Percentiles rank a stretch among this genome's conserved stretches.
Evolutionary conservation across 2,888 invertebrate species (phyloP).

Genomic region (Abrostola triplasia): DNA sequence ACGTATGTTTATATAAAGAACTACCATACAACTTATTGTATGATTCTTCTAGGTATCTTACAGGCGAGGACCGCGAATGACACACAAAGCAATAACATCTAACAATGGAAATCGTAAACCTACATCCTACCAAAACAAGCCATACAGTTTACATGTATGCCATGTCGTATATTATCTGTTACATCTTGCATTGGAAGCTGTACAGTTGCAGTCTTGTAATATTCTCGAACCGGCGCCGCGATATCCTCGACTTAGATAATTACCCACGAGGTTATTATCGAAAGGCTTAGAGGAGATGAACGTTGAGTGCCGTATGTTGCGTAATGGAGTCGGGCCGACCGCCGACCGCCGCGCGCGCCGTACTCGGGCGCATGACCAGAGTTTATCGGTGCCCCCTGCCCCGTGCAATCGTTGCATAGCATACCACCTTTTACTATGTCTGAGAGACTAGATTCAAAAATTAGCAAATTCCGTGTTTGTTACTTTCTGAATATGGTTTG

Average conservation of each 20-base stretch:
- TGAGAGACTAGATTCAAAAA: slow-evolving; percentile 22
- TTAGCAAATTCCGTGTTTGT: slow-evolving; percentile 11
- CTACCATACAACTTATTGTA: too few species aligned
- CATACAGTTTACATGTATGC: slow-evolving; percentile 20
- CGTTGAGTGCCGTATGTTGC: slow-evolving; percentile 52
- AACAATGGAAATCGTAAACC: slow-evolving; percentile 60
- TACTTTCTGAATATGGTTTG: background rate
- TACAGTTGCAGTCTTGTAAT: slow-evolving; percentile 43
- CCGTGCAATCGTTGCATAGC: slow-evolving; percentile 34
- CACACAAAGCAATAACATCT: slow-evolving; percentile 17
- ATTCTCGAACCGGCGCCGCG: slow-evolving; percentile 48
- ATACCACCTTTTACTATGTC: slow-evolving; percentile 51
- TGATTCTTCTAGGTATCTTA: slow-evolving; percentile 1
- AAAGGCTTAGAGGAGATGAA: slow-evolving; percentile 59
- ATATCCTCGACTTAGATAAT: slow-evolving; percentile 63
- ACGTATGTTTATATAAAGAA: too few species aligned
- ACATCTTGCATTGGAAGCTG: slow-evolving; percentile 37
- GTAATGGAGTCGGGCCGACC: slow-evolving; percentile 40
- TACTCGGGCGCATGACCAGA: slow-evolving; percentile 43
- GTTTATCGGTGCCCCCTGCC: slow-evolving; percentile 52
- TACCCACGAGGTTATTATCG: slow-evolving; percentile 64
- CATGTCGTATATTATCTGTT: slow-evolving; percentile 23
- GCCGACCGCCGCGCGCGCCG: slow-evolving; percentile 16
- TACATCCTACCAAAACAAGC: slow-evolving; percentile 51
- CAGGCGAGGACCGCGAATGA: background rate